phyloP scores from a whole-genome alignment of 1,140 invertebrate genomes.

The Teleogryllus occipitalis region DNA sequence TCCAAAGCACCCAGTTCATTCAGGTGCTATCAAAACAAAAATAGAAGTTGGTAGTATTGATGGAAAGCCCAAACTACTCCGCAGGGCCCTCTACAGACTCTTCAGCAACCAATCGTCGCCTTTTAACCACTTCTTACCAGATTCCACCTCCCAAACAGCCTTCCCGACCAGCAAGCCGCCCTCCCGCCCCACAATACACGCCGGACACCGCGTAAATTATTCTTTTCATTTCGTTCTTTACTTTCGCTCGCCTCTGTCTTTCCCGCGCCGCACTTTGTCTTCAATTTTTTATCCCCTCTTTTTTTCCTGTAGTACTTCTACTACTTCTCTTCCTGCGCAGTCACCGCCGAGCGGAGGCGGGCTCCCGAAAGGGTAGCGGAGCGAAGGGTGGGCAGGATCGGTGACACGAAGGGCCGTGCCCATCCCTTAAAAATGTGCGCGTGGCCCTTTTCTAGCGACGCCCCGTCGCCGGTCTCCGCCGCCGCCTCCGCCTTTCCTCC shows the following conservation, averaged over 20 bases:
- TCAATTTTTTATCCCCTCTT: background rate
- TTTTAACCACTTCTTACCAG: background rate
- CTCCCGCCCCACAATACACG: background rate
- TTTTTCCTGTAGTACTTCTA: background rate
- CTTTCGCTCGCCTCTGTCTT: background rate
- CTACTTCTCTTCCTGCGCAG: background rate
- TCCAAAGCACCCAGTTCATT: too few species aligned
- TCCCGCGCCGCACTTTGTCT: background rate
- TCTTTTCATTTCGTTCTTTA: constrained; percentile 1
- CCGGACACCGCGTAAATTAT: background rate
- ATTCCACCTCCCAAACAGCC: background rate
- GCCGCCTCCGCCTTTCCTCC: background rate
- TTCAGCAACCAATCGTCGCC: too few species aligned
- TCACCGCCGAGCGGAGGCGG: background rate
- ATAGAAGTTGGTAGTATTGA: too few species aligned
- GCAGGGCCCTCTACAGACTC: too few species aligned
- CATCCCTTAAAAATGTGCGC: background rate
- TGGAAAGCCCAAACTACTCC: too few species aligned
- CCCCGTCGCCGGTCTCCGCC: background rate
- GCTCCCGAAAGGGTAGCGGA: too few species aligned
- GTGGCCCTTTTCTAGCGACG: background rate
- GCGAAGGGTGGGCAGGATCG: too few species aligned
- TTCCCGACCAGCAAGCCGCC: too few species aligned
- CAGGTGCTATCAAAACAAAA: too few species aligned
- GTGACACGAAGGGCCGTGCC: too few species aligned